Evolutionary conservation across 2,113 vertebrate species (phyloP).

Genomic region (Colistium nudipinnis): DNA sequence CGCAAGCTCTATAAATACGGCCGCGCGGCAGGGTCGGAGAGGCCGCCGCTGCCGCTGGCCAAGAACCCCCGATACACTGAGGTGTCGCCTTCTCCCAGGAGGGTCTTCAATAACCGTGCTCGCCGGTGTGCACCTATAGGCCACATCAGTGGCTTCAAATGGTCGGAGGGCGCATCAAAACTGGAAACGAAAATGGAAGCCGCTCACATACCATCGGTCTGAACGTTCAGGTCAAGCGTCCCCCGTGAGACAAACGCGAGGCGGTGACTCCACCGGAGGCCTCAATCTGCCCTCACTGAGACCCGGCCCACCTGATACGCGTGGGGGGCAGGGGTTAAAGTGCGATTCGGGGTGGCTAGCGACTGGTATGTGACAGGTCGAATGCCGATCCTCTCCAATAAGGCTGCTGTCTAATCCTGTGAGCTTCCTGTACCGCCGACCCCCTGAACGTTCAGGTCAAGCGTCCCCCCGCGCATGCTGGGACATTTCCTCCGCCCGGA

Average conservation of each 20-base stretch:
- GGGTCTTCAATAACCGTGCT: conserved; percentile 53
- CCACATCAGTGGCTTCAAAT: conserved; percentile 26
- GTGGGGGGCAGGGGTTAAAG: conserved; percentile 40
- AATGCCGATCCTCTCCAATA: conserved; percentile 57
- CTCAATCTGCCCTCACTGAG: conserved; percentile 34
- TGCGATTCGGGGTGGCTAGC: conserved; percentile 28
- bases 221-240: conserved; percentile 49
- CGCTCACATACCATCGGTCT: conserved; percentile 66
- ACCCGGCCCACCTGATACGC: conserved; percentile 57
- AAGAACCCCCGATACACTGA: conserved; percentile 50
- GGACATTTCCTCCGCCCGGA: conserved; percentile 38
- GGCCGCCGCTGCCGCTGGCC: conserved; percentile 65
- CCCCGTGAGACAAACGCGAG: conserved; percentile 48
- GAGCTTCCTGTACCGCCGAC: conserved; percentile 69
- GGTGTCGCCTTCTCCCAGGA: conserved; percentile 44
- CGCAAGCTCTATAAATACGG: conserved; percentile 81
- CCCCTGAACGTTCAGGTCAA: conserved; percentile 22
- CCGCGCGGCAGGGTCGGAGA: conserved; percentile 49
- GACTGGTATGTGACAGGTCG: conserved; percentile 67
- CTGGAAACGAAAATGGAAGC: no score
- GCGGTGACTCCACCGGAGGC: conserved; percentile 13
- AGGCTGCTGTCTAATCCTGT: conserved; percentile 71
- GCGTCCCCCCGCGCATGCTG: no score
- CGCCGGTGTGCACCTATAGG: conserved; percentile 46
- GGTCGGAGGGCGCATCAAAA: conserved; percentile 9